phyloP scores from a whole-genome alignment of 2,113 vertebrate species.

The Balaeniceps rex region DNA sequence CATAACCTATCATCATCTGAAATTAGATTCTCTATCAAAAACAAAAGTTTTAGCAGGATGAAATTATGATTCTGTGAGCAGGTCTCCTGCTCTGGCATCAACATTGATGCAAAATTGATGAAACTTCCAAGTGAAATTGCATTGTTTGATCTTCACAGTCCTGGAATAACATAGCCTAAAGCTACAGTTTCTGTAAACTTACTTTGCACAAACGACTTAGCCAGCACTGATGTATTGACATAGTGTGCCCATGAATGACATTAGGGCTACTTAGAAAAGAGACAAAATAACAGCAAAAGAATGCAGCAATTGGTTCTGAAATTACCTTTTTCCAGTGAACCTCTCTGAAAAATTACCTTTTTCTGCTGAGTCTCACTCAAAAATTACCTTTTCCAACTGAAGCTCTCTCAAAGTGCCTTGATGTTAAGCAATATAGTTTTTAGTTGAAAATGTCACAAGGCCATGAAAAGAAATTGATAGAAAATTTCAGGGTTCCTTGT shows the following conservation, averaged over 20 bases:
- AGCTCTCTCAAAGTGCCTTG: slow-evolving; percentile 82
- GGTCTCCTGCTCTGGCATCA: slow-evolving; percentile 72
- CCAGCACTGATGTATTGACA: slow-evolving; percentile 76
- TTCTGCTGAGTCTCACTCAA: slow-evolving; percentile 81
- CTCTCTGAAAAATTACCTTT: slow-evolving; percentile 85
- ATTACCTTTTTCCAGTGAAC: slow-evolving; percentile 87
- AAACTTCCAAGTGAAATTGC: slow-evolving; percentile 83
- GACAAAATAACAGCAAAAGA: slow-evolving; percentile 82
- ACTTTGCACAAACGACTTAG: slow-evolving; percentile 81
- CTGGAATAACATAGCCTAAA: slow-evolving; percentile 85
- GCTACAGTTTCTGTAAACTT: slow-evolving; percentile 86
- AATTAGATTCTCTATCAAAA: slow-evolving; percentile 77
- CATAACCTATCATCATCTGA: slow-evolving; percentile 60
- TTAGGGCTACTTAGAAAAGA: slow-evolving; percentile 84
- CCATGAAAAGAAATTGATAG: slow-evolving; percentile 85
- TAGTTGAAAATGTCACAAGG: slow-evolving; percentile 89
- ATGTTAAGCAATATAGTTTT: slow-evolving; percentile 89
- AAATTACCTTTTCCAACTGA: slow-evolving; percentile 85
- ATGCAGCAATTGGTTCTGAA: slow-evolving; percentile 82
- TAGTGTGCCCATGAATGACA: slow-evolving; percentile 80
- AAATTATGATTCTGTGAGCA: slow-evolving; percentile 79
- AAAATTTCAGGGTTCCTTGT: slow-evolving; percentile 85
- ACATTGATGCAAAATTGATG: slow-evolving; percentile 89
- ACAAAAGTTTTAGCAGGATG: slow-evolving; percentile 74
- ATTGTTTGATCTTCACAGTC: slow-evolving; percentile 87